Conservation (phyloP, 1,140 invertebrate species). For the Myzus persicae region DNA sequence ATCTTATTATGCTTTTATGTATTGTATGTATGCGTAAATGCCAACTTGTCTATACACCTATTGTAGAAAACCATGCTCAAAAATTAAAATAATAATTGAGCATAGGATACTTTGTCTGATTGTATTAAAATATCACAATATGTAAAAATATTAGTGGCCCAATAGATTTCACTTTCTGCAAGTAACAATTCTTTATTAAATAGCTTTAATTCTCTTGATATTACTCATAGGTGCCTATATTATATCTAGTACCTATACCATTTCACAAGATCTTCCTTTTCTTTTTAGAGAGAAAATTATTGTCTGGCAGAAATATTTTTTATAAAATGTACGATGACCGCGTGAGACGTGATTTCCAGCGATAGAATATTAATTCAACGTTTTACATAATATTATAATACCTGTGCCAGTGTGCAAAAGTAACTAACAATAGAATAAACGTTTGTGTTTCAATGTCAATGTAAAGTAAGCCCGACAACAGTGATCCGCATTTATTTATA, state of each 20-base stretch:
- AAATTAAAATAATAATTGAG: not conserved
- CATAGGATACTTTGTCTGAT: not conserved
- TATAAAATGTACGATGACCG: not conserved
- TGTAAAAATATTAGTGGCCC: not conserved
- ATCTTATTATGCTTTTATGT: not conserved
- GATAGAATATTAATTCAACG: not conserved
- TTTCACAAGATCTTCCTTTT: not conserved
- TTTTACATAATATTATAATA: not conserved
- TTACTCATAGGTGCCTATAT: not conserved
- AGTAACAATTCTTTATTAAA: not conserved
- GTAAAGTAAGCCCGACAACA: slow-evolving; percentile 13
- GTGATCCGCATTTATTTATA: not conserved
- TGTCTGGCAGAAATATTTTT: not conserved
- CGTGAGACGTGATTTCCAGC: not conserved
- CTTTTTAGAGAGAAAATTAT: not conserved
- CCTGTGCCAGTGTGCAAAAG: not conserved
- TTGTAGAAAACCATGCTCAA: not conserved
- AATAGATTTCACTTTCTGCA: not conserved
- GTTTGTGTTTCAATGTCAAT: slow-evolving; percentile 12
- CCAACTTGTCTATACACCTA: not conserved
- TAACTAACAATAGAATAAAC: slow-evolving; percentile 18
- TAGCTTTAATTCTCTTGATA: not conserved
- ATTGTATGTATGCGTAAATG: not conserved
- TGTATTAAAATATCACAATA: not conserved
- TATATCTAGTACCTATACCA: no score